These are phyloP conservation scores for Homalodisca vitripennis DNA, from an alignment of 1,140 invertebrate species.

Conservation along the genomic window DNA sequence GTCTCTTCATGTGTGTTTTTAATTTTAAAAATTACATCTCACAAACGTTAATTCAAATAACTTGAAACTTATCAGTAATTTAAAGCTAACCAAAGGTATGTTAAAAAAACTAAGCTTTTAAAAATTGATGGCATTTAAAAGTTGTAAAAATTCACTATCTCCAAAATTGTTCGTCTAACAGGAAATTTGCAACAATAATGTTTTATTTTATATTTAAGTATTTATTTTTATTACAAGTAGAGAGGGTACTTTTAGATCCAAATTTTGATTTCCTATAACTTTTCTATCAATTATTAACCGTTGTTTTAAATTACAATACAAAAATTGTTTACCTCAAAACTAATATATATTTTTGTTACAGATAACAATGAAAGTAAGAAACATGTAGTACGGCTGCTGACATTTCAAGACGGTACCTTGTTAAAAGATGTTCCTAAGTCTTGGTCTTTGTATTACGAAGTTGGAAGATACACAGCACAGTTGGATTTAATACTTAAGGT, in stretches of 20 bases:
- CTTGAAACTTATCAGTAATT: no score
- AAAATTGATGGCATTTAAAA: no score
- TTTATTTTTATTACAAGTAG: not conserved
- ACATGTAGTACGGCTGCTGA: slow-evolving; percentile 69
- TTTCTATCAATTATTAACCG: not conserved
- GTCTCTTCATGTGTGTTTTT: no score
- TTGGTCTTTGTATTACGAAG: slow-evolving; percentile 61
- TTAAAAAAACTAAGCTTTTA: no score
- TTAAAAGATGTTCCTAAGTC: slow-evolving; percentile 59
- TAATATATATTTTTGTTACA: not conserved
- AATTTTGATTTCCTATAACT: not conserved
- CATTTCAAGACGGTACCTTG: slow-evolving; percentile 69
- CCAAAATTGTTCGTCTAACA: no score
- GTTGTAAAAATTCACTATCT: no score
- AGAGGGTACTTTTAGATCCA: not conserved
- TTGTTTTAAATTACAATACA: not conserved
- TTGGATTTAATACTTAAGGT: slow-evolving; percentile 61
- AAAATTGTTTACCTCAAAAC: not conserved
- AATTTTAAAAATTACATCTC: no score
- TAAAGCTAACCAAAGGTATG: no score
- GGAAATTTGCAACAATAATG: no score
- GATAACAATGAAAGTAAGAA: not conserved
- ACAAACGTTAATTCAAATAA: no score
- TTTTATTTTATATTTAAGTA: not conserved
- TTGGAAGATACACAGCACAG: slow-evolving; percentile 66